Percentiles rank a stretch among this genome's conserved stretches.
Evolutionary conservation across 2,797 vertebrate species (phyloP).

Genomic region (Micrastur ruficollis): DNA sequence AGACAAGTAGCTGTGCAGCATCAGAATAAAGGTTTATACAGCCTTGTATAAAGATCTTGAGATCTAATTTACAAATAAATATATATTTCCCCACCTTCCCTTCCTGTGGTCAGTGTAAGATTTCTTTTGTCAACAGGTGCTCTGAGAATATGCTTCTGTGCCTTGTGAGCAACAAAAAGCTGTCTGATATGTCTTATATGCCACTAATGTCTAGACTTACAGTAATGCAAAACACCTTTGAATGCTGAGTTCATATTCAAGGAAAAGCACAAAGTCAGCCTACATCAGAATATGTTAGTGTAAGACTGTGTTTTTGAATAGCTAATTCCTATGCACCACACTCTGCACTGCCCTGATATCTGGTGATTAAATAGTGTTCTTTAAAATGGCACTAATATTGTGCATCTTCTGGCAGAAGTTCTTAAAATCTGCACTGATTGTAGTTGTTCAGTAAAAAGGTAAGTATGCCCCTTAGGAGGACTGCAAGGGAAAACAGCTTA

Average conservation of each 20-base stretch:
- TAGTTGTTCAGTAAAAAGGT: conserved; percentile 41
- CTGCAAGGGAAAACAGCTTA: conserved; percentile 46
- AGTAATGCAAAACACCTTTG: background rate
- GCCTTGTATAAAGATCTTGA: background rate
- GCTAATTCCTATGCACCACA: background rate
- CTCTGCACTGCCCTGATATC: conserved; percentile 41
- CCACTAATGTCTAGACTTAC: background rate
- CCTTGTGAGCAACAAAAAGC: background rate
- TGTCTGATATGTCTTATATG: background rate
- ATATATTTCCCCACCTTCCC: background rate
- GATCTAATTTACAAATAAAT: background rate
- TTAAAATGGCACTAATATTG: conserved; percentile 51
- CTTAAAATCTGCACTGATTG: conserved; percentile 10
- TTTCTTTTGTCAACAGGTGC: background rate
- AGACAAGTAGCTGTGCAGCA: background rate
- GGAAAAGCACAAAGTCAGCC: background rate
- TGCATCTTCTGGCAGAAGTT: conserved; percentile 58
- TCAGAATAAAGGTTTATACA: background rate
- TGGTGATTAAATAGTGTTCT: conserved; percentile 53
- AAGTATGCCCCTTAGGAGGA: conserved; percentile 55
- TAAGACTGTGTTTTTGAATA: background rate
- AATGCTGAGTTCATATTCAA: background rate
- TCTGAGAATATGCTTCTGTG: background rate
- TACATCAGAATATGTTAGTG: background rate
- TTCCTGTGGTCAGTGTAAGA: background rate